Evolutionary conservation across 2,888 invertebrate genomes (phyloP), one percentile per base, ranked within the genome.

Genomic region (Macaria liturata): DNA sequence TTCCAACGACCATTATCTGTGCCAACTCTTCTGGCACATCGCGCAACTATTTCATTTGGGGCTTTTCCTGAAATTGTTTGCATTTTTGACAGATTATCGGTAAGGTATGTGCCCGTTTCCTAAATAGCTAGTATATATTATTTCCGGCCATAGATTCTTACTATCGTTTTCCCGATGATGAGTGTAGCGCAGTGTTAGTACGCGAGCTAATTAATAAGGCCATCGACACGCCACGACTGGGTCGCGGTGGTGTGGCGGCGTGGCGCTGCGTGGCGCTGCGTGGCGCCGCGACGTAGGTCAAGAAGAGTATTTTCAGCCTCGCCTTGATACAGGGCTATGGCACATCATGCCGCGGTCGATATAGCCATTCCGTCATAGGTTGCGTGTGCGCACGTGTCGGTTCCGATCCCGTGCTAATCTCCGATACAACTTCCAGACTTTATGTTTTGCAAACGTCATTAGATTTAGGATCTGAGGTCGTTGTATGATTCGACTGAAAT

Each of bases 271-370:
- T 74, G 77, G 78, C 80, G 80, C 76, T 80, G 72, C 66, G 74
- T 74, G 77, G 78, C 80, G 80, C 76, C 80, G 74, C 81, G 74
- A 70, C 88, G 88, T 88, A 88, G 90, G 90, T 91, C 89, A 90
- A 83, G 84, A 80, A 76, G 86, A 73, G 76, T 91, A 90, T 91
- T 91, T 91, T 82, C 71, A 83, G 84, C 76, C 78, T 91, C 88
- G 85, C 91, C 90, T 91, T 91, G 88, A 85, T 88, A 86, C 88
- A 88, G 88, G 89, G 88, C 90, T 88, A 83, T 82, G 83, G 82
- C 84, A 86, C 84, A 84, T 86, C 82, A 86, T 81, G 83, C 78
- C 78, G 20, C 32, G 48, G 83, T 80, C 88, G 85, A 89, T 89
- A 89, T 86, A 91, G 87, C 86, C 79, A 82, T 86, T 82, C 81